Evolutionary conservation across 35 echinoderm and acorn worm species (phyloP).

Genomic region (Heliocidaris tuberculata): DNA sequence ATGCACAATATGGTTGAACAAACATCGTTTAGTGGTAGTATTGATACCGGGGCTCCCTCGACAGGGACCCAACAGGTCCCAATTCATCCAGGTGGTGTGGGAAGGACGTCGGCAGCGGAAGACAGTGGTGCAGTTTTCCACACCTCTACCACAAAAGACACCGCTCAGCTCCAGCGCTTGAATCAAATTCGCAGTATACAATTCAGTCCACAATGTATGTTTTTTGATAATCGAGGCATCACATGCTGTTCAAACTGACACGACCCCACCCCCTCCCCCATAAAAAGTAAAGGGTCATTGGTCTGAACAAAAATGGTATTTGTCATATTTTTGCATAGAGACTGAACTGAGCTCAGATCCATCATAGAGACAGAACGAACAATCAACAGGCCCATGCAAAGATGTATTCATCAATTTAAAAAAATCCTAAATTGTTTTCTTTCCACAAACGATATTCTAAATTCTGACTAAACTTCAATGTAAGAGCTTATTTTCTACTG

Average conservation of each 20-base stretch:
- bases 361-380: no score
- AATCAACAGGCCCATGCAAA: no score
- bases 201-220: not conserved
- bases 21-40: constrained; percentile 29
- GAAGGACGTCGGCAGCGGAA: constrained; percentile 29
- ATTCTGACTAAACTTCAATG: no score
- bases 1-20: constrained; percentile 28
- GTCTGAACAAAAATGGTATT: no score
- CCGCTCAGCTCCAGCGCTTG: not conserved
- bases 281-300: no score
- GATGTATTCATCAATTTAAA: no score
- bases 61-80: constrained; percentile 12
- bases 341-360: no score
- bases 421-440: no score
- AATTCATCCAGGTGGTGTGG: not conserved
- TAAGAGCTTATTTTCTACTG: no score
- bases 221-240: not conserved
- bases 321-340: no score
- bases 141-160: constrained; percentile 34
- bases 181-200: not conserved
- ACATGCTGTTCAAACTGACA: not conserved
- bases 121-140: constrained; percentile 15
- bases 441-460: no score
- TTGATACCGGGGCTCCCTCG: not conserved
- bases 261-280: no score